Evolutionary conservation across 2,113 vertebrate genomes (phyloP).

Genomic region (Falco punctatus): DNA sequence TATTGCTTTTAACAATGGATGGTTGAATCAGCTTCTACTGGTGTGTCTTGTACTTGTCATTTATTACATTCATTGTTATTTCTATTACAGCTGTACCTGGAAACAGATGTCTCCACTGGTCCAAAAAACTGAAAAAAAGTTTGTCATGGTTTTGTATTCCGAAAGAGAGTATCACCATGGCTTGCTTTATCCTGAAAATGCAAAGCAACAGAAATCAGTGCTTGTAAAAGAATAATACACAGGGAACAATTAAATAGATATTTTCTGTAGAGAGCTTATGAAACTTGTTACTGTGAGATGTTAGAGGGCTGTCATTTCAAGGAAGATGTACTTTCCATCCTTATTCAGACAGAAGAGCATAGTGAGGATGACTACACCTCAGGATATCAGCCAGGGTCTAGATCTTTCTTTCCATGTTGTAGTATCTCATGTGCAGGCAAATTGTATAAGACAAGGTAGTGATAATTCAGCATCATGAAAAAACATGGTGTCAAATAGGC

Average conservation of each 20-base stretch:
- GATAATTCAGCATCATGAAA: neutral
- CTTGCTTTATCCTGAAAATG: neutral
- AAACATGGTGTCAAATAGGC: neutral
- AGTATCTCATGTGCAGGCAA: neutral
- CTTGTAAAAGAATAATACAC: neutral
- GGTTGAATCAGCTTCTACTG: neutral
- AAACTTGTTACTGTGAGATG: neutral
- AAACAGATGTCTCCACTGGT: rapidly evolving
- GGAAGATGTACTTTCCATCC: neutral
- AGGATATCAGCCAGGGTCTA: neutral
- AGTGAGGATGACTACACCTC: neutral
- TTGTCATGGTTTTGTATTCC: neutral
- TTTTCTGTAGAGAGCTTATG: neutral
- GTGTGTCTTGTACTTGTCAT: neutral
- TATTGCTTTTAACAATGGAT: neutral
- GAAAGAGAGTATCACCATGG: neutral
- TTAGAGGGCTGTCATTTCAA: neutral
- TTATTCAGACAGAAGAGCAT: neutral
- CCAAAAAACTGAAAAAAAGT: neutral
- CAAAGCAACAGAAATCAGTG: neutral
- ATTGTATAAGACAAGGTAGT: neutral
- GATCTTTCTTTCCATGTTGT: neutral
- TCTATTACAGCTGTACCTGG: neutral
- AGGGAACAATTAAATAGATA: neutral
- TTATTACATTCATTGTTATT: neutral